These are phyloP conservation scores for Achlya flavicornis DNA, from an alignment of 2,888 invertebrate genomes.

Conservation along the genomic window DNA sequence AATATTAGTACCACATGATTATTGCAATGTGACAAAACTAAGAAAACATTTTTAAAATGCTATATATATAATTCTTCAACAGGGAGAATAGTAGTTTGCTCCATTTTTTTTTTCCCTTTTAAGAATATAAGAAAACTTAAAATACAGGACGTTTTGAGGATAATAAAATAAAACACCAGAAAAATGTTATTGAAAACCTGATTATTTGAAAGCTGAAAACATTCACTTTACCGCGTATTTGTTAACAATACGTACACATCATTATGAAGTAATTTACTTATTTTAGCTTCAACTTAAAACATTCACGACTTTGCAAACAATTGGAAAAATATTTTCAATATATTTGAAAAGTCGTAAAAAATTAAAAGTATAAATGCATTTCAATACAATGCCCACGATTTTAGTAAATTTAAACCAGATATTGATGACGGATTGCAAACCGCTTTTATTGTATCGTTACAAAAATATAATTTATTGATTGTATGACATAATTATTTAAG, in stretches of 20 bases:
- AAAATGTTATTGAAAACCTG: slow-evolving; percentile 74
- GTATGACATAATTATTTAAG: background rate
- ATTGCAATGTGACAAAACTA: slow-evolving; percentile 37
- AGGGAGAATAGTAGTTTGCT: background rate
- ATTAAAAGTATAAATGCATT: slow-evolving; percentile 41
- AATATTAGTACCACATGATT: slow-evolving; percentile 1
- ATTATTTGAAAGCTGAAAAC: slow-evolving; percentile 81
- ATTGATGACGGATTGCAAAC: background rate
- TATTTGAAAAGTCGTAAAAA: slow-evolving; percentile 33
- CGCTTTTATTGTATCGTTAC: background rate
- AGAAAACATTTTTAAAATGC: background rate
- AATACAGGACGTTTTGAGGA: background rate
- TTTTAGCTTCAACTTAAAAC: slow-evolving; percentile 25
- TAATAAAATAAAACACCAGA: slow-evolving; percentile 63
- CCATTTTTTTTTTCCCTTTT: background rate
- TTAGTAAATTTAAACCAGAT: slow-evolving; percentile 16
- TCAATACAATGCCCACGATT: slow-evolving; percentile 50
- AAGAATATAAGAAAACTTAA: background rate
- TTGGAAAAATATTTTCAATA: slow-evolving; percentile 17
- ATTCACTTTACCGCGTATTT: slow-evolving; percentile 48
- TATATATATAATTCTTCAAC: background rate
- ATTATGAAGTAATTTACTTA: slow-evolving; percentile 31
- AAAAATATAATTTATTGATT: slow-evolving; percentile 3
- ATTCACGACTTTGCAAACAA: slow-evolving; percentile 20
- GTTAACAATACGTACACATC: slow-evolving; percentile 29